Evolutionary conservation across 2,888 invertebrate genomes (phyloP).

Genomic region (Eueremaeus valkanovi): DNA sequence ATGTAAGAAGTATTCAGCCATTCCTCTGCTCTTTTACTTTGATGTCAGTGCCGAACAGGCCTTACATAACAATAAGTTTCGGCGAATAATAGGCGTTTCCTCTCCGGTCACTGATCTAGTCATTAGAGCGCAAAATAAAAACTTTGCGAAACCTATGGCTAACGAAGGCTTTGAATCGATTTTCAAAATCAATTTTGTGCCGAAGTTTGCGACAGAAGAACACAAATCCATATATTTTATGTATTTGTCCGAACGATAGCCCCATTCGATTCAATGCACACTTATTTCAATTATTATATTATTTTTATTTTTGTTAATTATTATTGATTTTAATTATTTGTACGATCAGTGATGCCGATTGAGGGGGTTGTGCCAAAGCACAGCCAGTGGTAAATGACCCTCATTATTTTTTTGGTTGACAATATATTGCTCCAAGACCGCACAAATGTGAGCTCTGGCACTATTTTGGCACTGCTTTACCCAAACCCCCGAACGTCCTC

Average conservation of each 20-base stretch:
- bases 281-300: too few species aligned
- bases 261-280: too few species aligned
- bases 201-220: slow-evolving; percentile 21
- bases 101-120: slow-evolving; percentile 37
- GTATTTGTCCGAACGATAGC: slow-evolving; percentile 41
- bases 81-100: slow-evolving; percentile 22
- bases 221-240: slow-evolving; percentile 36
- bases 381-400: too few species aligned
- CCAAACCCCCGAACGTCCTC: too few species aligned
- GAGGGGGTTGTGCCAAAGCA: too few species aligned
- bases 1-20: background rate
- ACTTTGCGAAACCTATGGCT: slow-evolving; percentile 18
- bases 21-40: slow-evolving; percentile 36
- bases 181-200: slow-evolving; percentile 38
- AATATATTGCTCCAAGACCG: too few species aligned
- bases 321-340: too few species aligned
- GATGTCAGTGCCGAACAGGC: slow-evolving; percentile 27
- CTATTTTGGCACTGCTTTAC: too few species aligned
- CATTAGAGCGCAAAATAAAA: slow-evolving; percentile 36
- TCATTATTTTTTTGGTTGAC: too few species aligned
- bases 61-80: slow-evolving; percentile 39
- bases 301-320: too few species aligned
- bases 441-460: too few species aligned
- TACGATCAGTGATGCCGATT: too few species aligned
- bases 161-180: slow-evolving; percentile 32